Evolutionary conservation across 2,888 invertebrate genomes (phyloP).

Genomic region (Prenolepis imparis): DNA sequence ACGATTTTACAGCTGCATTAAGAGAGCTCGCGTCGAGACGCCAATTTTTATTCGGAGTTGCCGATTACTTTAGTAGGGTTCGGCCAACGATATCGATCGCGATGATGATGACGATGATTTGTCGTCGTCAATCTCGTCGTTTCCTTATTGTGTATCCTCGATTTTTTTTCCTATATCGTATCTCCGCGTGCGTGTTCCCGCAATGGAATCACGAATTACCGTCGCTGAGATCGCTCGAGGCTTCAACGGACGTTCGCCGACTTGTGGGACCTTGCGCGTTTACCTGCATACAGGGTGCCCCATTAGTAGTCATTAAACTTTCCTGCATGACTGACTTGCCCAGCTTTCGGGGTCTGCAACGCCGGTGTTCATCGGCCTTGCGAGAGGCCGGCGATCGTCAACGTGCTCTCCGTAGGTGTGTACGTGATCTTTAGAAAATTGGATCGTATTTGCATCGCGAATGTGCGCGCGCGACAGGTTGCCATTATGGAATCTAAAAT

Average conservation of each 20-base stretch:
- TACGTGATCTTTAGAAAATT: conserved; percentile 41
- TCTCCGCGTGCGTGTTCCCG: conserved; percentile 66
- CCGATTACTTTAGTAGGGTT: conserved; percentile 51
- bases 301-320: conserved; percentile 64
- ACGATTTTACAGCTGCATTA: conserved; percentile 71
- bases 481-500: conserved; percentile 40
- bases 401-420: not conserved
- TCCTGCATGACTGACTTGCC: conserved; percentile 58
- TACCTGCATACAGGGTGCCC: conserved; percentile 72
- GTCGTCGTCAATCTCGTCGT: not conserved
- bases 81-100: conserved; percentile 29
- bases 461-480: conserved; percentile 41
- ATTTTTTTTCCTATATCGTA: conserved; percentile 43
- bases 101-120: not conserved
- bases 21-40: conserved; percentile 45
- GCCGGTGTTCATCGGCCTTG: conserved; percentile 38
- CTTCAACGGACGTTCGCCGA: conserved; percentile 68
- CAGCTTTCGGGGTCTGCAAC: conserved; percentile 37
- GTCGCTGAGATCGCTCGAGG: conserved; percentile 35
- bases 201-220: conserved; percentile 71
- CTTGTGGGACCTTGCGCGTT: conserved; percentile 66
- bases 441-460: conserved; percentile 26
- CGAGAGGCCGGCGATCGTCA: conserved; percentile 36
- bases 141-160: not conserved
- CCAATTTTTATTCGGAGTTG: conserved; percentile 26